phyloP scores from a whole-genome alignment of 1,140 invertebrate genomes.

The Orius insidiosus region DNA sequence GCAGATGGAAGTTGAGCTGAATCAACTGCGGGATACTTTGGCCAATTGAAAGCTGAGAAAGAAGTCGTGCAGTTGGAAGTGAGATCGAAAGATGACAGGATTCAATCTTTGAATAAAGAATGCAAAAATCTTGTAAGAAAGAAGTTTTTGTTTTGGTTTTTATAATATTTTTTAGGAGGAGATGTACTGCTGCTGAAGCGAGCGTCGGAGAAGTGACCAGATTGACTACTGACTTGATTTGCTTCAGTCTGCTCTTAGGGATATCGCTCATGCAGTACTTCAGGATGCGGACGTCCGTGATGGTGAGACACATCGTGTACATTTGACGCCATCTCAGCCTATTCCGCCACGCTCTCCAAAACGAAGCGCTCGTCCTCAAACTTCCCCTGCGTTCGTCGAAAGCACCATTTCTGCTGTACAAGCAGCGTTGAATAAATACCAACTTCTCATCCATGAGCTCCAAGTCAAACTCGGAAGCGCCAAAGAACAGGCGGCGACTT shows the following conservation, averaged over 20 bases:
- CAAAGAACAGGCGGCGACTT: constrained; percentile 46
- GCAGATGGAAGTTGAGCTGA: constrained; percentile 23
- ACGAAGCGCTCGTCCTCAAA: constrained; percentile 35
- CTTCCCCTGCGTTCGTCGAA: constrained; percentile 66
- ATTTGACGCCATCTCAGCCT: constrained; percentile 35
- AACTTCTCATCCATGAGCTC: constrained; percentile 44
- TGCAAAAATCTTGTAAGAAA: constrained; percentile 31
- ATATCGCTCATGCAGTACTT: constrained; percentile 75
- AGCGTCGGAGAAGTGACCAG: constrained; percentile 27
- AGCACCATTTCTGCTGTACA: constrained; percentile 84
- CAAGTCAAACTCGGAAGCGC: constrained; percentile 58
- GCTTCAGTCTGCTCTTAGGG: constrained; percentile 57
- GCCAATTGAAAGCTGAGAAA: constrained; percentile 41
- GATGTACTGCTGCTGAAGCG: constrained; percentile 49
- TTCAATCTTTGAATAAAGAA: constrained; percentile 51
- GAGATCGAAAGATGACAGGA: constrained; percentile 47
- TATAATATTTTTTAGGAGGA: constrained; percentile 37
- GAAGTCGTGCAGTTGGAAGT: constrained; percentile 43
- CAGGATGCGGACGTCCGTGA: constrained; percentile 62
- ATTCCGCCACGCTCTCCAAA: constrained; percentile 40
- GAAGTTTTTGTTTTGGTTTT: constrained; percentile 9
- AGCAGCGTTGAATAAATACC: constrained; percentile 78
- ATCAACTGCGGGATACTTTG: constrained; percentile 42
- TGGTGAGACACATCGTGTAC: constrained; percentile 38
- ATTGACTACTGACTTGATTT: constrained; percentile 60